Base-by-base conservation (phyloP, 2,888 invertebrate species). In the Trypoxylon attenuatum region DNA sequence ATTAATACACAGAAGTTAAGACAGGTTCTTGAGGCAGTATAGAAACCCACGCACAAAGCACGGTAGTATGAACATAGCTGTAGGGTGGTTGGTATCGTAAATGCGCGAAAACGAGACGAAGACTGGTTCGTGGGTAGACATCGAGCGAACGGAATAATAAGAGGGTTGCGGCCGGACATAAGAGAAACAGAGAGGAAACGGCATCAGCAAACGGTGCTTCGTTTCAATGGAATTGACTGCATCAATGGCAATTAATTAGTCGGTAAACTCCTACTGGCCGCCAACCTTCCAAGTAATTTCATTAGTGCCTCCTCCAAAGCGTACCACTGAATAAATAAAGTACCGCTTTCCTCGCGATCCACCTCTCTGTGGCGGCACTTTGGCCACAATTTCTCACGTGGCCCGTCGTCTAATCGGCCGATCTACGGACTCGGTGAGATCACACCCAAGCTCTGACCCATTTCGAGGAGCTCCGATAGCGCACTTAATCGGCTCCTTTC, bases 181-280 rank as follows among this genome's bases (percentile, higher is more conserved):
- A 54, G 51, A 49, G 49, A 21, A 47, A 39, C 42, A 4, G 27
- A 42, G 29, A 59, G 63, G 66, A 63, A 70, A 62, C 51, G 16
- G 68, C 58, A 73, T 68, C 53, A 56, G 58, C 60, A 61, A 68
- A 63, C 60, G 45, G 22, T 60, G 69, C 61, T 69, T 76, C 73
- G 46, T 71, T 74, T 78, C 76, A 73, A 76, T 76, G 72, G 68
- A 78, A 81, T 74, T 77, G 78, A 69, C 69, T 65, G 76, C 78
- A 82, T 80, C 79, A 80, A 80, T 79, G 77, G 77, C 77, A 82
- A 80, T 82, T 82, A 82, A 81, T 82, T 82, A 80, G 77, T 70
- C 71, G 46, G 76, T 69, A 76, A 80, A 77, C 73, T 63, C 57
- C 53, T 46, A 45, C 29, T 62, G 58, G 67, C 65, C 70, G 57